These are phyloP conservation scores for Tetranychus truncatus DNA, from an alignment of 2,888 invertebrate genomes.

Conservation along the genomic window DNA sequence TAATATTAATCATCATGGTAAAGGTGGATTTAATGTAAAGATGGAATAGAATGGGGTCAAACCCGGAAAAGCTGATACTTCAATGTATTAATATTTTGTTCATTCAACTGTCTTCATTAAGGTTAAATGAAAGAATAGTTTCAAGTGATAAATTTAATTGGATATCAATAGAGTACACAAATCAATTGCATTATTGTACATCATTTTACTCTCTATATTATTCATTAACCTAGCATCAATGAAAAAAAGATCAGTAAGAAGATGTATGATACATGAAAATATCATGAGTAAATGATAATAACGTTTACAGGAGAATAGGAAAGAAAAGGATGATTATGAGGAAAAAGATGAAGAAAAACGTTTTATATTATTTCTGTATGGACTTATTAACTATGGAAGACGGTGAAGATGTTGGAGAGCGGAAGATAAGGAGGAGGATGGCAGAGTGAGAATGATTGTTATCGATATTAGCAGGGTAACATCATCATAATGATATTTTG, in stretches of 20 bases:
- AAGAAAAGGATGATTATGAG: neutral
- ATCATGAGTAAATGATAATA: no score
- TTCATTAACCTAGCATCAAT: neutral
- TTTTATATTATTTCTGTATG: neutral
- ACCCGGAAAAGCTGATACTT: neutral
- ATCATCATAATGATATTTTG: neutral
- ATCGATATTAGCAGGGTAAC: neutral
- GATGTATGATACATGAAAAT: no score
- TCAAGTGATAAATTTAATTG: neutral
- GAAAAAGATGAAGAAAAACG: neutral
- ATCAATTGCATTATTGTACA: neutral
- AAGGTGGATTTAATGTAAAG: no score
- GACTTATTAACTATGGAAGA: no score
- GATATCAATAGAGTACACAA: neutral
- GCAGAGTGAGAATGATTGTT: neutral
- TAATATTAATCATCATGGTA: no score
- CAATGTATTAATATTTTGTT: neutral
- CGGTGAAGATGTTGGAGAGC: neutral
- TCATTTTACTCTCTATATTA: neutral
- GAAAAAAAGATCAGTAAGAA: no score
- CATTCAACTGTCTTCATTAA: neutral
- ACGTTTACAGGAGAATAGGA: no score
- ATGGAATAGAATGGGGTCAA: no score
- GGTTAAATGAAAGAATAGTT: neutral
- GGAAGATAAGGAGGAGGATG: conserved; percentile 1